phyloP scores from a whole-genome alignment of 2,888 invertebrate genomes.

The Acanthacorydalis orientalis region DNA sequence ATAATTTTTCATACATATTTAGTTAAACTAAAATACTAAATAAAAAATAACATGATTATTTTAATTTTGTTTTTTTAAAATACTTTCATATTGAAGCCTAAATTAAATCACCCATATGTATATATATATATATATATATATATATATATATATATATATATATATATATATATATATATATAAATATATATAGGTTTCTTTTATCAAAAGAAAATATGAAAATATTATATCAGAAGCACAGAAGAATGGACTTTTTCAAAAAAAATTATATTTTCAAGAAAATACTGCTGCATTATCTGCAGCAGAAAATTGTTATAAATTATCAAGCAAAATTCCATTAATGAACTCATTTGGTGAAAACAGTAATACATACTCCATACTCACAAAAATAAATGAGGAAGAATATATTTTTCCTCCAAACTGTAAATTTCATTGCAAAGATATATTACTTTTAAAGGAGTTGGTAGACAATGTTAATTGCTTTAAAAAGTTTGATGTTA shows the following conservation, averaged over 20 bases:
- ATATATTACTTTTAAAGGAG: slow-evolving; percentile 39
- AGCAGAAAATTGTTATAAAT: slow-evolving; percentile 24
- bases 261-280: slow-evolving; percentile 15
- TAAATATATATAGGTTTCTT: slow-evolving; percentile 8
- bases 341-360: slow-evolving; percentile 38
- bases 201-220: slow-evolving; percentile 13
- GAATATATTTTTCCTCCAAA: slow-evolving; percentile 48
- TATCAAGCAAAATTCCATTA: slow-evolving; percentile 18
- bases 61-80: too few relatives aligned
- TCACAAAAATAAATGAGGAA: slow-evolving; percentile 28
- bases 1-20: too few relatives aligned
- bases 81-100: too few relatives aligned
- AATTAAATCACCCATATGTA: too few relatives aligned
- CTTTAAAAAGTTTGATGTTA: slow-evolving; percentile 49
- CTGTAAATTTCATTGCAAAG: slow-evolving; percentile 49
- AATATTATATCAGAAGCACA: slow-evolving; percentile 9
- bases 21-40: too few relatives aligned
- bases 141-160: too few relatives aligned
- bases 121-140: too few relatives aligned
- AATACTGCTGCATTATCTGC: slow-evolving; percentile 22
- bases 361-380: slow-evolving; percentile 28
- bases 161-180: slow-evolving; percentile 8
- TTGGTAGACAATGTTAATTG: slow-evolving; percentile 24
- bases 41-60: too few relatives aligned
- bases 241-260: slow-evolving; percentile 13